Conservation (phyloP, 2,797 vertebrate genomes). For the Austrolebias charrua region DNA sequence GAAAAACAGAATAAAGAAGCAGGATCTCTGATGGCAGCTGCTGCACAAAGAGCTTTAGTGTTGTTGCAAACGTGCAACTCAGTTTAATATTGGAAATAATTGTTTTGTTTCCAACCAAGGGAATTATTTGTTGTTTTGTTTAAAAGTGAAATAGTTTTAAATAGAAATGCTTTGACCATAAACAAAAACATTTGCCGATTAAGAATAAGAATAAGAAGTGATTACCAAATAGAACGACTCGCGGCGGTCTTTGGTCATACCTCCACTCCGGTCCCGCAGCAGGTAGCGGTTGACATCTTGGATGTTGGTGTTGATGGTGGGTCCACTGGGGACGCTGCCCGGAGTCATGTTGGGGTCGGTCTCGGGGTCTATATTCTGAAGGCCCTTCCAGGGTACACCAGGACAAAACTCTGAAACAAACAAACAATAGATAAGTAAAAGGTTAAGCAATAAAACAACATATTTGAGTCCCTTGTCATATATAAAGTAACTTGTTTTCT, state of each 20-base stretch:
- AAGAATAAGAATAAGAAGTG: too few species aligned
- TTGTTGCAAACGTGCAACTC: not conserved
- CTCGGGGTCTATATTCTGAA: slow-evolving; percentile 98
- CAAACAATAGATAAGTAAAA: not conserved
- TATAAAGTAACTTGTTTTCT: not conserved
- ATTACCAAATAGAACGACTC: not conserved
- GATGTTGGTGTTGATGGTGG: slow-evolving; percentile 97
- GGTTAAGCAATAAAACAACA: too few species aligned
- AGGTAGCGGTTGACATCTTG: slow-evolving; percentile 99
- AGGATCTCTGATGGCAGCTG: slow-evolving; percentile 33
- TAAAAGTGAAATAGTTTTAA: too few species aligned
- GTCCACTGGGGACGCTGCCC: slow-evolving; percentile 95
- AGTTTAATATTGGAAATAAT: too few species aligned
- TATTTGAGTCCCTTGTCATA: too few species aligned
- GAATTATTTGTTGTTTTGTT: too few species aligned
- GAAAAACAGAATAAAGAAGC: slow-evolving; percentile 51
- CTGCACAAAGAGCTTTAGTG: slow-evolving; percentile 4
- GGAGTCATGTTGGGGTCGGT: slow-evolving; percentile 96
- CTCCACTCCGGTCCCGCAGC: slow-evolving; percentile 91
- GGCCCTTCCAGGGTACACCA: slow-evolving; percentile 97
- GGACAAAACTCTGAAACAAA: slow-evolving; percentile 91
- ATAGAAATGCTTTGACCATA: too few species aligned
- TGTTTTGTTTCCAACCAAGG: too few species aligned
- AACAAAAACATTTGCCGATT: too few species aligned
- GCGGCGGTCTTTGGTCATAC: slow-evolving; percentile 66